Evolutionary conservation across 2,888 invertebrate genomes (phyloP), one percentile per base, ranked within the genome.

Genomic region (Marronus borbonicus): DNA sequence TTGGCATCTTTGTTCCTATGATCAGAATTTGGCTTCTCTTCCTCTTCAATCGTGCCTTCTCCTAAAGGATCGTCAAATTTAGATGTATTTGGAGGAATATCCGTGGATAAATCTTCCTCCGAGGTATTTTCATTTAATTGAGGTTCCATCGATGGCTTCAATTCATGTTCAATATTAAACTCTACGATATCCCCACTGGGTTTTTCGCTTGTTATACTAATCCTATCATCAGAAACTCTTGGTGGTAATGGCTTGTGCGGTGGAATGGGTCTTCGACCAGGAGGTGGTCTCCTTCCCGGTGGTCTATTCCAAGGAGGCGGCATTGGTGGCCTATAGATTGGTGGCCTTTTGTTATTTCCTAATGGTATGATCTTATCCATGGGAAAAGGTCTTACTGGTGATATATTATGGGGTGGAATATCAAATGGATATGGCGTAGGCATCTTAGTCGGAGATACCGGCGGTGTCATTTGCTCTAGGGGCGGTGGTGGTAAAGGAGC

Each of bases 361-460:
- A 83, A 80, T n/a, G 94, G 94, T 8, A 94, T 93, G 76, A 94
- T 77, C 78, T 79, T 79, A 44, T 79, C 79, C 55, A 77, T 75
- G 3, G 77, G 77, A 68, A 75, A 77, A 20, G 77, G 79, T 52
- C 76, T 68, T 4, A 91, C 86, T 0, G 92, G 91, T 8, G 88
- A 88, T 62, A 89, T 88, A 76, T 89, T 89, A 79, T 91, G 91
- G 1, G 92, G 92, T 5, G 94, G 93, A 70, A 93, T 89, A 85
- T 94, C 94, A 82, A 96, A 96, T 0, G 95, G 95, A 86, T 95
- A 95, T 0, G 94, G 94, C 0, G 93, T 93, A 0, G 91, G 91
- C 1, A 90, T 89, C 83, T 91, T 91, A 0, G 91, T 90, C 0
- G 91, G 90, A 3, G 85, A 80, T 66, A 90, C 88, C 7, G 90